Base-by-base conservation (phyloP, 2,888 invertebrate genomes). In the Apotomis turbidana region DNA sequence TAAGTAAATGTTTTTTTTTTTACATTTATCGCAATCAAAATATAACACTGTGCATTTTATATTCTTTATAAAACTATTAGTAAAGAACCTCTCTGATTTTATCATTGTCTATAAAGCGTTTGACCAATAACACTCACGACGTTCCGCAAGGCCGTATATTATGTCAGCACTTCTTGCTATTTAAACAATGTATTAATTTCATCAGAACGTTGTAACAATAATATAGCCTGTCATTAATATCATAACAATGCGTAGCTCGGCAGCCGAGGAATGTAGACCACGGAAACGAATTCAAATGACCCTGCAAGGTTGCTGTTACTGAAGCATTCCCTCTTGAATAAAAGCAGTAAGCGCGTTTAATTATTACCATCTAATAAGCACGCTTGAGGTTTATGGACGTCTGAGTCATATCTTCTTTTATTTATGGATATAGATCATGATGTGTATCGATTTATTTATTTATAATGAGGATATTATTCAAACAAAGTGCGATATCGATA, bases 251-350 rank as follows among this genome's bases (percentile, higher is more conserved):
- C 59, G 68, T 63, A 27, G 68, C 80, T 76, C 81, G 81, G 82
- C 78, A 83, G 82, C 81, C 75, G 82, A 87, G 86, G 90, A 88
- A 87, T 87, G 87, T 84, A 82, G 83, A 83, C 79, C 81, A 79
- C 85, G 88, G 91, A 89, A 90, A 89, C 87, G 81, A 68, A 70
- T 72, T 72, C 68, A 63, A 63, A 72, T 82, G 91, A 89, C 89
- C 88, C 81, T 83, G 86, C 91, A 91, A 91, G 92, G 91, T 83
- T 90, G 86, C 79, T 79, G 74, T 83, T 85, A 86, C 87, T 78
- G 78, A 85, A 85, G 86, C 86, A 84, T 83, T 71, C 67, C 58
- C 68, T 68, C 51, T 13, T 72, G 63, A 46, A 68, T 58, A 52
- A 3, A 3, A 64, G 12, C 52, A 58, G 36, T 27, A 9, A 4